Conservation (phyloP, 2,113 vertebrate genomes). For the Zosterops japonicus region DNA sequence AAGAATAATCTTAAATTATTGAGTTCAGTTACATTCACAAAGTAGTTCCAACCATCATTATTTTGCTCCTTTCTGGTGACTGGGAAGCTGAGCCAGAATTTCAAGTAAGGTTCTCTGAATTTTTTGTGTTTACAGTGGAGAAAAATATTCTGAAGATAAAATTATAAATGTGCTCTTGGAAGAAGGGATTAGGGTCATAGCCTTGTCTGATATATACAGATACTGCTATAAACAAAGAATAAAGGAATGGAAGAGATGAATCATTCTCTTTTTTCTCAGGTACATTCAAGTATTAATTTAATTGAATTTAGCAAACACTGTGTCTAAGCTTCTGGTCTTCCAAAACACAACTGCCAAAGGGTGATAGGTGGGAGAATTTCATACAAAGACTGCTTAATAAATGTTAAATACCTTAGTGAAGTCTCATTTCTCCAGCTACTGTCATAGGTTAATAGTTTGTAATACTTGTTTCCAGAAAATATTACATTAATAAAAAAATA, state of each 20-base stretch:
- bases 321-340: neutral
- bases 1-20: neutral
- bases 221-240: neutral
- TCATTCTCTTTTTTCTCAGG: neutral
- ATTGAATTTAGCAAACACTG: neutral
- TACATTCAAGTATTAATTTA: neutral
- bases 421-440: neutral
- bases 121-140: neutral
- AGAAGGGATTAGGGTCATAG: neutral
- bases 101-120: neutral
- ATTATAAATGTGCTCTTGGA: neutral
- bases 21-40: neutral
- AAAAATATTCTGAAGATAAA: neutral
- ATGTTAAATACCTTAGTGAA: neutral
- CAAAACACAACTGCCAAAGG: neutral
- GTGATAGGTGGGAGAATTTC: neutral
- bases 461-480: neutral
- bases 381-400: neutral
- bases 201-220: neutral
- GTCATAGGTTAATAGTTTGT: neutral
- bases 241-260: neutral
- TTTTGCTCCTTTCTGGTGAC: neutral
- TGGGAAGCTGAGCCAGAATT: neutral
- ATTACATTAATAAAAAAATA: neutral
- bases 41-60: neutral